Percentiles rank a stretch among this genome's conserved stretches.
These are phyloP conservation scores for Pelodiscus sinensis DNA, from an alignment of 2,113 vertebrate genomes.

Conservation along the genomic window DNA sequence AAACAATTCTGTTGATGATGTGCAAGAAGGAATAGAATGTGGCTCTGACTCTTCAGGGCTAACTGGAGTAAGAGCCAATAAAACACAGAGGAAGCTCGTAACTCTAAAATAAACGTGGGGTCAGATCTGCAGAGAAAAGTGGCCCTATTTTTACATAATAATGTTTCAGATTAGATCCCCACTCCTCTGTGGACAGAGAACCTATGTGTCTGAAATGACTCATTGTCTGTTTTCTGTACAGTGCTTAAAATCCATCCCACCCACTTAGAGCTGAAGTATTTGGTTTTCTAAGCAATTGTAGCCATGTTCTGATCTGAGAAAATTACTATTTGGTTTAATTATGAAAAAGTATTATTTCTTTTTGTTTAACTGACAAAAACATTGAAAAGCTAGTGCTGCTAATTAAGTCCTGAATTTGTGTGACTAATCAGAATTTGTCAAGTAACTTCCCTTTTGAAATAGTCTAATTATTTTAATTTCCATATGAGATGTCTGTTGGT, in stretches of 20 bases:
- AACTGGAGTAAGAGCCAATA: not conserved
- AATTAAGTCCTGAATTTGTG: not conserved
- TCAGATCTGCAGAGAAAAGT: not conserved
- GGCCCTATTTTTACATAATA: too few relatives aligned
- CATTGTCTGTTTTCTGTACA: not conserved
- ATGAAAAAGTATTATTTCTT: not conserved
- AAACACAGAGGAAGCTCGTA: not conserved
- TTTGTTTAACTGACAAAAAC: not conserved
- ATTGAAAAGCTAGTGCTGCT: not conserved
- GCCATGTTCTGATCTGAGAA: not conserved
- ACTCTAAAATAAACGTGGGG: not conserved
- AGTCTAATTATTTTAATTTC: not conserved
- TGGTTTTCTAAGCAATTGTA: not conserved
- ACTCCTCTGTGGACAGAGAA: too few relatives aligned
- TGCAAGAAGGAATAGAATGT: not conserved
- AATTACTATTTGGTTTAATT: not conserved
- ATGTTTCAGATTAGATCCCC: too few relatives aligned
- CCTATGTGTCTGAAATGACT: too few relatives aligned
- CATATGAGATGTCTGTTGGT: not conserved
- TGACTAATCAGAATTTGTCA: not conserved
- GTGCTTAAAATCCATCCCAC: not conserved
- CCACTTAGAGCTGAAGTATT: not conserved
- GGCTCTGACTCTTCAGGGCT: not conserved
- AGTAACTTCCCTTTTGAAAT: not conserved
- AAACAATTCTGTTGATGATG: not conserved